These are phyloP conservation scores for Phrynocephalus vlangalii DNA, from an alignment of 2,797 vertebrate species.

Conservation along the genomic window DNA sequence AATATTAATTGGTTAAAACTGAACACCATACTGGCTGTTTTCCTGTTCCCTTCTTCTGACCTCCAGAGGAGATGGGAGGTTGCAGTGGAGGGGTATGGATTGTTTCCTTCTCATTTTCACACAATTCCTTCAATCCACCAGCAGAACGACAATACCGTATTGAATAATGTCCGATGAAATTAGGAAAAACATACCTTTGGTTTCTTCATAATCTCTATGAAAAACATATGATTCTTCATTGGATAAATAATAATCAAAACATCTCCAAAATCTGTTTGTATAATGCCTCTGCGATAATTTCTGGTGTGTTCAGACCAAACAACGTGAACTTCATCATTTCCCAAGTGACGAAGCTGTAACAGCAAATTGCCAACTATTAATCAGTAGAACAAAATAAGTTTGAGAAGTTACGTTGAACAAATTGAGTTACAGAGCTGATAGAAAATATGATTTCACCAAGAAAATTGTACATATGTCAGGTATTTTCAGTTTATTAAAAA, in stretches of 20 bases:
- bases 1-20: too few species aligned
- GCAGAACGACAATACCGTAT: neutral
- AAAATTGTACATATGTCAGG: slow-evolving; percentile 66
- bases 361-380: slow-evolving; percentile 79
- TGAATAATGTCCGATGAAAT: neutral
- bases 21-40: neutral
- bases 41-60: neutral
- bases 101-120: neutral
- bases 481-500: slow-evolving; percentile 63
- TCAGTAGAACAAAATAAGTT: slow-evolving; percentile 72
- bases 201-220: slow-evolving; percentile 96
- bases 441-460: slow-evolving; percentile 66
- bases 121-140: neutral
- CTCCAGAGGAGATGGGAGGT: neutral
- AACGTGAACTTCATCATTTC: slow-evolving; percentile 98
- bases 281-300: slow-evolving; percentile 95
- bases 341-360: slow-evolving; percentile 97
- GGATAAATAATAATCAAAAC: slow-evolving; percentile 97
- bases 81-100: neutral
- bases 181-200: slow-evolving; percentile 84
- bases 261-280: slow-evolving; percentile 97
- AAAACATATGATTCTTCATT: slow-evolving; percentile 98
- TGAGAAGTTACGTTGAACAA: slow-evolving; percentile 71
- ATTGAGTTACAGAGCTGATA: slow-evolving; percentile 72
- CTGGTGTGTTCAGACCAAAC: slow-evolving; percentile 98